These are phyloP conservation scores for Iphiclides podalirius DNA, from an alignment of 2,888 invertebrate genomes.

Conservation along the genomic window DNA sequence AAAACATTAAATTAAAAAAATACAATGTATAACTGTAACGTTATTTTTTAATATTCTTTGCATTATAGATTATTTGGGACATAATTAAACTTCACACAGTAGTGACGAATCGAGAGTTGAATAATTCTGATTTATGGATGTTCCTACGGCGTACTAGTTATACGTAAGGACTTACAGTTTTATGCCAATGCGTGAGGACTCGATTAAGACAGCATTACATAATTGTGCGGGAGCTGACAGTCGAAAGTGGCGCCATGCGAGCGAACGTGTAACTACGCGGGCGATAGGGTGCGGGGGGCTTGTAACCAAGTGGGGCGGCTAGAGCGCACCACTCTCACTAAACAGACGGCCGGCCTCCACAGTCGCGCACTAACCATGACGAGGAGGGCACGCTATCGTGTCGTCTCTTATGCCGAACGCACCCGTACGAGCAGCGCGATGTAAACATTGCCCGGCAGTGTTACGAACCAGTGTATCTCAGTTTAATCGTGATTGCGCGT, in stretches of 20 bases:
- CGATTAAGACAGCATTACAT: conserved; percentile 78
- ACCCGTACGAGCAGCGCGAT: conserved; percentile 64
- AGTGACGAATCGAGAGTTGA: no score
- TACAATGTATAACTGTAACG: no score
- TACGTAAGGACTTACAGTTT: no score
- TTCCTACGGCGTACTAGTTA: no score
- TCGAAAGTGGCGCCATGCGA: conserved; percentile 75
- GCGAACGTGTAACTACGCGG: conserved; percentile 71
- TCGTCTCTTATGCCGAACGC: conserved; percentile 50
- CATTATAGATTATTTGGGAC: no score
- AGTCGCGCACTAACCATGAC: conserved; percentile 70
- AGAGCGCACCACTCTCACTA: conserved; percentile 62
- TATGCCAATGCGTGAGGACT: conserved; percentile 55
- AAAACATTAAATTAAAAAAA: no score
- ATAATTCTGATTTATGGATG: no score
- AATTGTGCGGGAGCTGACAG: conserved; percentile 69
- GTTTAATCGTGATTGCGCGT: conserved; percentile 36
- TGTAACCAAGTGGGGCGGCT: conserved; percentile 53
- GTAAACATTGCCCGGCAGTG: conserved; percentile 69
- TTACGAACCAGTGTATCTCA: conserved; percentile 46
- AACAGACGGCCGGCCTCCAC: conserved; percentile 48
- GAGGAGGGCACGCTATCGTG: conserved; percentile 63
- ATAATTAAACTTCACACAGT: no score
- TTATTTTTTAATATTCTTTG: no score
- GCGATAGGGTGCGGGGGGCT: conserved; percentile 55